Conservation (phyloP, 2,113 vertebrate genomes). For the Sander vitreus region DNA sequence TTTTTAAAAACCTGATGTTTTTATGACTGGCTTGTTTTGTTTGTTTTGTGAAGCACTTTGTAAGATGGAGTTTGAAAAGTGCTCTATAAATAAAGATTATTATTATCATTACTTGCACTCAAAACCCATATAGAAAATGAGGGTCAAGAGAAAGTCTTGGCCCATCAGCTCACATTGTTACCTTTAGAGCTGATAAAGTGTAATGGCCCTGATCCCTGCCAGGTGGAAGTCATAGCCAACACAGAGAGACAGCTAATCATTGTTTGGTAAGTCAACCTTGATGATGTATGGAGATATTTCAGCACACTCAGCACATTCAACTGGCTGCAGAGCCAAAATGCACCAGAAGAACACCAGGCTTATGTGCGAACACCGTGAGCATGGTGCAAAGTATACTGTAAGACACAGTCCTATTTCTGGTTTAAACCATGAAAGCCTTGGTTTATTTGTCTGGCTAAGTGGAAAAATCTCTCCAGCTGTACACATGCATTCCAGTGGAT, state of each 20-base stretch:
- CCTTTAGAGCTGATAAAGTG: constrained; percentile 49
- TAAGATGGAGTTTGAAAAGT: too few species aligned
- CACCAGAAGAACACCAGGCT: background rate
- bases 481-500: background rate
- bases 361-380: background rate
- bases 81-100: too few species aligned
- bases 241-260: constrained; percentile 11
- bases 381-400: background rate
- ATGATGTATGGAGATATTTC: constrained; percentile 40
- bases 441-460: constrained; percentile 8
- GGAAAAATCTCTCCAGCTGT: constrained; percentile 21
- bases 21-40: too few species aligned
- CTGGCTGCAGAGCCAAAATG: constrained; percentile 1
- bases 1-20: too few species aligned
- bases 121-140: constrained; percentile 25
- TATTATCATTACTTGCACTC: too few species aligned
- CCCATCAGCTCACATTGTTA: constrained; percentile 17
- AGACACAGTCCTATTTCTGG: background rate
- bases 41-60: too few species aligned
- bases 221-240: constrained; percentile 41
- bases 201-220: constrained; percentile 46
- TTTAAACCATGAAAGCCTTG: background rate
- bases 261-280: constrained; percentile 36
- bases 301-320: constrained; percentile 44
- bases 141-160: constrained; percentile 12